Evolutionary conservation across 2,797 vertebrate genomes (phyloP).

Genomic region (Allobates femoralis): DNA sequence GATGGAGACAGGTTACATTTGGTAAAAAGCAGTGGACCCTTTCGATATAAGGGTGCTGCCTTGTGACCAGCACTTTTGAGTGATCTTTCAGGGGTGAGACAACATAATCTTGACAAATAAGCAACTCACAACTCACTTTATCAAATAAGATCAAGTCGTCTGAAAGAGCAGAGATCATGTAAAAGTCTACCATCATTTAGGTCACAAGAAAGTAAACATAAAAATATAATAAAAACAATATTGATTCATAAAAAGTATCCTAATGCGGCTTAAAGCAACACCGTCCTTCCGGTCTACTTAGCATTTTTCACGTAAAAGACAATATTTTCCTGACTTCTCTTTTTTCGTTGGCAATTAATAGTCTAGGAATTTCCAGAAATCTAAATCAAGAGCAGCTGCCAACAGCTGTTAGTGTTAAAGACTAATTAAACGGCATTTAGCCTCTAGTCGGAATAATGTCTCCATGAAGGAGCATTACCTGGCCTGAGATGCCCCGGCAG

Average conservation of each 20-base stretch:
- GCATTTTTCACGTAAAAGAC: conserved; percentile 12
- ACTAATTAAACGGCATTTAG: conserved; percentile 53
- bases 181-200: too few relatives aligned
- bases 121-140: too few relatives aligned
- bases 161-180: too few relatives aligned
- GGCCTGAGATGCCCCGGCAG: conserved; percentile 47
- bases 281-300: not conserved
- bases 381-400: conserved; percentile 43
- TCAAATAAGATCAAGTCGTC: too few relatives aligned
- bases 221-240: not conserved
- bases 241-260: not conserved
- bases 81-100: too few relatives aligned
- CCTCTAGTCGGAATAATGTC: conserved; percentile 36
- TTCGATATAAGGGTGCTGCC: too few relatives aligned
- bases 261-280: not conserved
- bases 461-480: conserved; percentile 49
- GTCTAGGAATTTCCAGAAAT: conserved; percentile 53
- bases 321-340: conserved; percentile 35
- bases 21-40: too few relatives aligned
- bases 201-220: too few relatives aligned
- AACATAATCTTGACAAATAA: too few relatives aligned
- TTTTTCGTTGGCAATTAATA: conserved; percentile 34
- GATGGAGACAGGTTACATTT: too few relatives aligned
- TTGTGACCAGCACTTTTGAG: too few relatives aligned
- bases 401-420: conserved; percentile 59